Evolutionary conservation across 1,140 invertebrate genomes (phyloP).

Genomic region (Drosophila ercepeae): DNA sequence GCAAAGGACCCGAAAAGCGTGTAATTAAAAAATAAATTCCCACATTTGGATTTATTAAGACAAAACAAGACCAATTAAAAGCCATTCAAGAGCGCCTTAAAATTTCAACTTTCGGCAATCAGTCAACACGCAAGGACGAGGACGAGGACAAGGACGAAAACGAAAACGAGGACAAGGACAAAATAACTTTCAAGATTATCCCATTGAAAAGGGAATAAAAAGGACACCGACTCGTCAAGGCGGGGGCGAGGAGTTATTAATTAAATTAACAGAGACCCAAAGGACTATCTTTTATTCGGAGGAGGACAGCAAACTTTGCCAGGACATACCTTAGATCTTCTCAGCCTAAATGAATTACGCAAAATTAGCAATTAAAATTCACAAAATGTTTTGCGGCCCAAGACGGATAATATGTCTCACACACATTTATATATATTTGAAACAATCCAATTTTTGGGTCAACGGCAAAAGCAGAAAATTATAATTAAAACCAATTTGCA

Average conservation of each 20-base stretch:
- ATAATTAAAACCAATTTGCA: slow-evolving; percentile 79
- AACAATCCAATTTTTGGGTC: slow-evolving; percentile 69
- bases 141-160: too few species aligned
- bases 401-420: background rate
- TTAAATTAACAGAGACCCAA: slow-evolving; percentile 58
- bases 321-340: slow-evolving; percentile 34
- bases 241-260: slow-evolving; percentile 9
- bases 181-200: slow-evolving; percentile 24
- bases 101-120: slow-evolving; percentile 9
- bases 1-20: too few species aligned
- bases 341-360: slow-evolving; percentile 61
- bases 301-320: slow-evolving; percentile 23
- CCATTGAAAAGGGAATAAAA: slow-evolving; percentile 10
- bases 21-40: background rate
- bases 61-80: slow-evolving; percentile 9
- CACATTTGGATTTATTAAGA: background rate
- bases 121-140: background rate
- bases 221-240: slow-evolving; percentile 26
- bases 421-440: slow-evolving; percentile 13
- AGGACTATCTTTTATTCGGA: background rate
- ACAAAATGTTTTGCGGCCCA: slow-evolving; percentile 40
- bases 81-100: background rate
- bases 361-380: slow-evolving; percentile 64
- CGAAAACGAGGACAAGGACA: background rate
- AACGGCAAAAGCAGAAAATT: slow-evolving; percentile 48